A percentile compares a stretch with the other conserved stretches of the same genome.
phyloP scores from a whole-genome alignment of 2,113 vertebrate genomes.

The Neodontobutis hainanensis region DNA sequence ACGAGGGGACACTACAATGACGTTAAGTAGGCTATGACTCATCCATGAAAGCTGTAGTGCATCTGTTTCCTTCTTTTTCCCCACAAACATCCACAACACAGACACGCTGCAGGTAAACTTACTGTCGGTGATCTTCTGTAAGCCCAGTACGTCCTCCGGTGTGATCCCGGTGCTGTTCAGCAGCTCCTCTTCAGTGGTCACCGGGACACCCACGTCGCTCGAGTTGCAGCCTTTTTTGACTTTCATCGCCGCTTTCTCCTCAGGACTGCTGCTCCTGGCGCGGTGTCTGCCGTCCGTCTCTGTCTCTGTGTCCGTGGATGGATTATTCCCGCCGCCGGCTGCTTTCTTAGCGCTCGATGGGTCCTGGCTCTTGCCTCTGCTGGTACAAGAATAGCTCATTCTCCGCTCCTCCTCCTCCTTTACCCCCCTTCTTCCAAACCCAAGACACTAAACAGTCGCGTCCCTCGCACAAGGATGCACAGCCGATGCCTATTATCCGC shows the following conservation, averaged over 20 bases:
- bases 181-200: conserved; percentile 82
- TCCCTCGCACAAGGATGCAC: conserved; percentile 58
- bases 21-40: conserved; percentile 40
- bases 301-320: conserved; percentile 49
- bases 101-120: conserved; percentile 64
- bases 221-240: conserved; percentile 81
- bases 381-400: conserved; percentile 86
- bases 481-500: conserved; percentile 61
- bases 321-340: conserved; percentile 73
- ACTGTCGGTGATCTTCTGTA: conserved; percentile 95
- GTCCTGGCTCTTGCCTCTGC: conserved; percentile 79
- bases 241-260: conserved; percentile 74
- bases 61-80: conserved; percentile 18
- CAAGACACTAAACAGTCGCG: conserved; percentile 71
- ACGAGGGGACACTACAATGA: conserved; percentile 37
- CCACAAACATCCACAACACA: background rate
- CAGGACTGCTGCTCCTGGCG: conserved; percentile 73
- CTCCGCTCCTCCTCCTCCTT: conserved; percentile 69
- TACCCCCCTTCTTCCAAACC: conserved; percentile 53
- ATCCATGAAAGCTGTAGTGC: conserved; percentile 14
- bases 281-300: conserved; percentile 49
- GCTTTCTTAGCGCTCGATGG: conserved; percentile 74
- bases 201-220: conserved; percentile 74
- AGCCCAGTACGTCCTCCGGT: conserved; percentile 90
- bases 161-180: conserved; percentile 78